A percentile compares a stretch with the other conserved stretches of the same genome.
phyloP scores from a whole-genome alignment of 2,113 vertebrate genomes.

The Spheniscus mendiculus region DNA sequence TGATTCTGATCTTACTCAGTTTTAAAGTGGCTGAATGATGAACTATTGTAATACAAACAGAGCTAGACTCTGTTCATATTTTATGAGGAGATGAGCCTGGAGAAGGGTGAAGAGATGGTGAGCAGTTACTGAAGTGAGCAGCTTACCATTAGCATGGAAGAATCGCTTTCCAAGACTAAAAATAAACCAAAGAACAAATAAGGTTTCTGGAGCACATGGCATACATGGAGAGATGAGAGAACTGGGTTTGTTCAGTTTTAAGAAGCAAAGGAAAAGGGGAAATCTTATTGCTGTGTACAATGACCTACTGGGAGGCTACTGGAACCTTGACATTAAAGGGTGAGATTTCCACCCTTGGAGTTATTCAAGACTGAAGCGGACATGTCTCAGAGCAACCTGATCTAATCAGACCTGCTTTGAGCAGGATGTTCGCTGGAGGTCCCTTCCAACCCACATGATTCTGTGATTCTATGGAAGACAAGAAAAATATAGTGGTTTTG shows the following conservation, averaged over 20 bases:
- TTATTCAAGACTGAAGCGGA: background rate
- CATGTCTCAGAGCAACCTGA: background rate
- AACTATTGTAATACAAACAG: background rate
- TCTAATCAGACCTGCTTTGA: background rate
- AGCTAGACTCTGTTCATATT: background rate
- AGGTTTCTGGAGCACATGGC: background rate
- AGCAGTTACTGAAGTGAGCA: background rate
- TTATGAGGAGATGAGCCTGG: background rate
- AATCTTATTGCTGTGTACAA: background rate
- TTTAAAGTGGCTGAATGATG: background rate
- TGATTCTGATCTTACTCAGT: background rate
- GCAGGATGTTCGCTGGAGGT: background rate
- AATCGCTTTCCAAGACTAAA: background rate
- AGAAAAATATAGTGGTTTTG: rapidly evolving
- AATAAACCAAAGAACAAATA: background rate
- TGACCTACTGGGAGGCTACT: background rate
- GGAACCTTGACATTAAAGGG: background rate
- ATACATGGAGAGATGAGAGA: background rate
- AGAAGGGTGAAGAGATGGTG: background rate
- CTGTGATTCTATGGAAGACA: background rate
- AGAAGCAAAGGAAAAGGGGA: background rate
- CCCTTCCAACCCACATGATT: background rate
- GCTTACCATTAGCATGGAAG: background rate
- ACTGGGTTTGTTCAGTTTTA: background rate
- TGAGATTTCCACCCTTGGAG: background rate